These are phyloP conservation scores for Eolophus roseicapilla DNA, from an alignment of 2,113 vertebrate genomes.

Conservation along the genomic window DNA sequence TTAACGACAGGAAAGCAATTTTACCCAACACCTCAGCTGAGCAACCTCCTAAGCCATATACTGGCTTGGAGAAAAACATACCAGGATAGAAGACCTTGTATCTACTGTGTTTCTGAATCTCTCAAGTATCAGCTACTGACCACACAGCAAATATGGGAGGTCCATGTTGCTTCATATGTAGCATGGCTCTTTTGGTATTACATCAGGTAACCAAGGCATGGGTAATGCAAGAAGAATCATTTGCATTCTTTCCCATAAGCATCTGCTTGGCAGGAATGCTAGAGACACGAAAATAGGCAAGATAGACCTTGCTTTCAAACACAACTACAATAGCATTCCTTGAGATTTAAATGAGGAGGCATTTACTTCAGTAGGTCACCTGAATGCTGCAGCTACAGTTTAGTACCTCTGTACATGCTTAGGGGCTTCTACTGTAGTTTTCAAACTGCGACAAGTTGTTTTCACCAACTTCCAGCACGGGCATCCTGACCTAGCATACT, in stretches of 20 bases:
- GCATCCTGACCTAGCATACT: background rate
- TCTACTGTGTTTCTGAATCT: background rate
- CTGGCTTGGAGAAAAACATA: background rate
- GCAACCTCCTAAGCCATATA: background rate
- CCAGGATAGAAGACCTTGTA: background rate
- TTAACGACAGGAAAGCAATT: background rate
- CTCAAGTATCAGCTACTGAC: background rate
- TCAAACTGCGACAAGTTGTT: background rate
- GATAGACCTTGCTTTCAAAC: background rate
- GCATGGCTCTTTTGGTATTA: background rate
- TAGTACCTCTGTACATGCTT: background rate
- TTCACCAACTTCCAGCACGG: background rate
- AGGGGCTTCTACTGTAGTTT: background rate
- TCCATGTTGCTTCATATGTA: background rate
- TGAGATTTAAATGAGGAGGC: background rate
- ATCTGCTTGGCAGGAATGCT: background rate
- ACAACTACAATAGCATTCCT: background rate
- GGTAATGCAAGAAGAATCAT: background rate
- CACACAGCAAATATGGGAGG: background rate
- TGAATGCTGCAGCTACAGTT: background rate
- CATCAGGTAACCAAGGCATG: background rate
- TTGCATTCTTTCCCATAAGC: background rate
- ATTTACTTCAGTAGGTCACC: background rate
- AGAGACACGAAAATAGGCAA: background rate
- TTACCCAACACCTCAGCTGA: background rate